Evolutionary conservation across 1,140 invertebrate species (phyloP).

Genomic region (Tetramorium simillimum): DNA sequence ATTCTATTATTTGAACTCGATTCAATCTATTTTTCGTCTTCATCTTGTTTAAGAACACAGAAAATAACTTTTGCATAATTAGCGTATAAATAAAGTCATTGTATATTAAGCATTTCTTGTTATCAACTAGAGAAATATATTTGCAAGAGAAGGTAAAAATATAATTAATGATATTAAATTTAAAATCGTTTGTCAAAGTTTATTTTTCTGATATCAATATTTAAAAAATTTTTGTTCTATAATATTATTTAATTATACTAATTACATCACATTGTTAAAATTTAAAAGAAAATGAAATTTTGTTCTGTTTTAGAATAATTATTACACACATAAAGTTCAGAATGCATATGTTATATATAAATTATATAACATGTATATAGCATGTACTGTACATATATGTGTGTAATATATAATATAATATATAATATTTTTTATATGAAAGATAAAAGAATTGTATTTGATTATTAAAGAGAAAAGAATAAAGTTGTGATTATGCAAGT

Average conservation of each 20-base stretch:
- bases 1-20: neutral
- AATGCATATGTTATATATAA: no score
- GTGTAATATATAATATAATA: neutral
- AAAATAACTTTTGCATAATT: neutral
- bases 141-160: neutral
- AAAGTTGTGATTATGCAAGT: slow-evolving; percentile 1
- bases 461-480: neutral
- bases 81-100: neutral
- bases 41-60: neutral
- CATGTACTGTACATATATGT: no score
- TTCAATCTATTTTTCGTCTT: neutral
- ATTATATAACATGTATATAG: no score
- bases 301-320: neutral
- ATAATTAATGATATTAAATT: neutral
- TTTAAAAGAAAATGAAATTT: neutral
- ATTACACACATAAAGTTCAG: neutral
- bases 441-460: neutral
- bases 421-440: neutral
- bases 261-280: neutral
- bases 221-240: neutral
- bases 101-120: slow-evolving; percentile 1
- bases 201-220: neutral
- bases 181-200: neutral
- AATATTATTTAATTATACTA: slow-evolving; percentile 12
- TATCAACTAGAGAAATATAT: neutral